Base-by-base conservation (phyloP, 2,113 vertebrate species). In the Aphyosemion australe region DNA sequence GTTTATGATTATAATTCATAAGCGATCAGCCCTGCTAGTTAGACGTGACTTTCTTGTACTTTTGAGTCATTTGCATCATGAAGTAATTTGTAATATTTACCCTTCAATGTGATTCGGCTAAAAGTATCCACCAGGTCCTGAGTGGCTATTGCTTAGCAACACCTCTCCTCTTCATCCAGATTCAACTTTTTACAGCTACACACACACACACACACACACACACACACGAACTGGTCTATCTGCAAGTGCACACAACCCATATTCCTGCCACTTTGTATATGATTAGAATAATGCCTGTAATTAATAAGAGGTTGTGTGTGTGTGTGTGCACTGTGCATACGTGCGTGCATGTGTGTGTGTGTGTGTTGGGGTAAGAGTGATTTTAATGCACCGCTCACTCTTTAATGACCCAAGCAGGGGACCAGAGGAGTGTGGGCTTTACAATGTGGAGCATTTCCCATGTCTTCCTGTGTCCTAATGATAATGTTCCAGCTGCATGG, bases 121-220 rank as follows among this genome's bases (percentile, higher is more conserved):
- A 70, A 57, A 63, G 46, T 70, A 83, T 87, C 67, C 82, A 78
- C 78, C 68, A 80, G 65, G 34, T 43, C 48, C 51, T 74, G 76
- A 79, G 74, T 76, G 79, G 60, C 72, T 69, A 86, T 85, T 85
- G 85, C 89, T 78, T 83, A 84, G 89, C 84, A 87, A 88, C 85
- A 59, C 74, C 72, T 75, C 53, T 72, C 66, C 45, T 52, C 32
- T 21, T 56, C 59, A 59, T 70, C 56, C 21, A 20, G 56, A 13
- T 20, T 56, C 47, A 76, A 68, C 65, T 74, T 80, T 78, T 71
- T 60, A 70, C 61, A 52, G 61, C 41, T 47, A 43, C 52, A 57
- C 26, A 8, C 47, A 32, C 67, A 73, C 41, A 42, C 9, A 12
- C 41, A 11, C 4, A 42, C 41, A 11, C 12, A 42, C 34, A 37